Evolutionary conservation across 2,888 invertebrate genomes (phyloP).

Genomic region (Tachina grossa): DNA sequence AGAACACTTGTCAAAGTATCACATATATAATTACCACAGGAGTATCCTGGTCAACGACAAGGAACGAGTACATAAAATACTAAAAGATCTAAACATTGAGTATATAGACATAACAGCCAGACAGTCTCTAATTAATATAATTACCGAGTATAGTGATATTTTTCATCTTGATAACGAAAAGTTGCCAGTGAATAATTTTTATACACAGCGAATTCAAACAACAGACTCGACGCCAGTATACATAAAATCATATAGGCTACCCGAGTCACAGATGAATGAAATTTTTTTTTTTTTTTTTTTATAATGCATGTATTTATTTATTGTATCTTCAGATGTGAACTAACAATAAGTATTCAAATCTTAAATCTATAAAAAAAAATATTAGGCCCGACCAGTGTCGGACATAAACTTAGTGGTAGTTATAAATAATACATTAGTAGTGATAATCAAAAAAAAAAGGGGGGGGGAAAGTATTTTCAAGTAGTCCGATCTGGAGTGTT

Average conservation of each 20-base stretch:
- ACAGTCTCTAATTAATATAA: background rate
- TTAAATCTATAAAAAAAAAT: too few species aligned
- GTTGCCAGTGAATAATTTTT: conserved; percentile 27
- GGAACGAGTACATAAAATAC: background rate
- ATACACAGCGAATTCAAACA: background rate
- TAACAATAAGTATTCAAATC: too few species aligned
- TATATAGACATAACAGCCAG: background rate
- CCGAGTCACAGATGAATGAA: background rate
- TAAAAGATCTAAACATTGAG: background rate
- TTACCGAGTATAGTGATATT: background rate
- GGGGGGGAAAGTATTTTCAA: too few species aligned
- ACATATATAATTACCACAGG: background rate
- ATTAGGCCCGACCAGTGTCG: too few species aligned
- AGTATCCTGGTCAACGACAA: background rate
- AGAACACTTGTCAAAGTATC: background rate
- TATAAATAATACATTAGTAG: too few species aligned
- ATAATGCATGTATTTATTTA: too few species aligned
- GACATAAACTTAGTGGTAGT: too few species aligned
- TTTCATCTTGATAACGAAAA: too few species aligned
- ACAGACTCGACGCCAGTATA: background rate
- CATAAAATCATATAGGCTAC: conserved; percentile 4
- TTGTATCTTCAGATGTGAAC: too few species aligned
- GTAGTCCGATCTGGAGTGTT: too few species aligned
- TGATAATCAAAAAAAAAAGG: too few species aligned
- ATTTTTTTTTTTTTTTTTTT: too few species aligned